Evolutionary conservation across 2,888 invertebrate genomes (phyloP).

Genomic region (Nomada flava): DNA sequence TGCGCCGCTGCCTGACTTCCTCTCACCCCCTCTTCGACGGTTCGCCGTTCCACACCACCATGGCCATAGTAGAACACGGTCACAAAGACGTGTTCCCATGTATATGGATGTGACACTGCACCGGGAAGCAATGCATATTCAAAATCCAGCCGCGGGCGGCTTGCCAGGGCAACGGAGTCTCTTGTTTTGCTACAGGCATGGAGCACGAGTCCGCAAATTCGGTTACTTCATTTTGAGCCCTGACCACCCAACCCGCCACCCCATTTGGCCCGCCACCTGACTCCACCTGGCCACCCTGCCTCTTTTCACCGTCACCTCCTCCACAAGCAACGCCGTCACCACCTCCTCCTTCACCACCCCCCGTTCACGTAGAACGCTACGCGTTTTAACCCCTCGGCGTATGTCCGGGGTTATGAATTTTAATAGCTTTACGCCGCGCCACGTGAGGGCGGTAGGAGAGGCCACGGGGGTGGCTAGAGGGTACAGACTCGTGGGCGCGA

Average conservation of each 20-base stretch:
- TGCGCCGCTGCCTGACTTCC: background rate
- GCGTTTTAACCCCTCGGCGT: conserved; percentile 81
- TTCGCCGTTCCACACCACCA: conserved; percentile 27
- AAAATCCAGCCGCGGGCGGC: conserved; percentile 82
- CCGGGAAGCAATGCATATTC: conserved; percentile 83
- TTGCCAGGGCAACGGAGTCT: conserved; percentile 71
- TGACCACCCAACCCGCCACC: conserved; percentile 57
- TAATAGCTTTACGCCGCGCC: conserved; percentile 83
- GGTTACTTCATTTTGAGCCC: conserved; percentile 82
- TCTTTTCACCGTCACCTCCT: conserved; percentile 43
- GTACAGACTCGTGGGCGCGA: conserved; percentile 44
- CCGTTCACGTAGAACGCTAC: conserved; percentile 69
- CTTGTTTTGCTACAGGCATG: conserved; percentile 71
- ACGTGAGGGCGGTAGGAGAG: conserved; percentile 68
- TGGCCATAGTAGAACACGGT: conserved; percentile 55
- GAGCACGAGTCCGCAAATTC: conserved; percentile 81
- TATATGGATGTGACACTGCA: conserved; percentile 72
- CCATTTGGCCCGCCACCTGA: conserved; percentile 31
- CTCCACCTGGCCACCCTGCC: conserved; percentile 27
- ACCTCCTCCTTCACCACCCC: conserved; percentile 35
- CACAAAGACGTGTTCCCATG: conserved; percentile 64
- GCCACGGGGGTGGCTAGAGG: conserved; percentile 60
- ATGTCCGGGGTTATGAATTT: conserved; percentile 84
- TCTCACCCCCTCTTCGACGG: background rate
- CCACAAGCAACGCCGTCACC: conserved; percentile 7